Evolutionary conservation across 1,140 invertebrate species (phyloP).

Genomic region (Achroia grisella): DNA sequence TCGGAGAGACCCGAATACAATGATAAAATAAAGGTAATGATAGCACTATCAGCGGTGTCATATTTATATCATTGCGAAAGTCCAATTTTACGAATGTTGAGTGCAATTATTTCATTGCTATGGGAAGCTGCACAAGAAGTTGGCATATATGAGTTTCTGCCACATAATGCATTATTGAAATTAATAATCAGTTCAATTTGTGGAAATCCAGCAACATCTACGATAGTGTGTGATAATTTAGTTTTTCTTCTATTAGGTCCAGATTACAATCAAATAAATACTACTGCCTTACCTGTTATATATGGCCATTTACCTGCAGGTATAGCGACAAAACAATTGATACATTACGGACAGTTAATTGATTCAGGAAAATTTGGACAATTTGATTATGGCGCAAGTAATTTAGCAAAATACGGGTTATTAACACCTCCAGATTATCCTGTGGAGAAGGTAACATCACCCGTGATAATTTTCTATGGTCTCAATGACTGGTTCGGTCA

Average conservation of each 20-base stretch:
- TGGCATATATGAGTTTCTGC: not conserved
- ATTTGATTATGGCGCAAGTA: not conserved
- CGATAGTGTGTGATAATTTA: not conserved
- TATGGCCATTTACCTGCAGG: not conserved
- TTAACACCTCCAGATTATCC: no score
- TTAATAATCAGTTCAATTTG: not conserved
- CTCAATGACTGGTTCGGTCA: no score
- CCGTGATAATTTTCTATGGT: no score
- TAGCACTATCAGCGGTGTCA: not conserved
- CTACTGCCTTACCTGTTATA: not conserved
- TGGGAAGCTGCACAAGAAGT: not conserved
- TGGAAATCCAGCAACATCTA: not conserved
- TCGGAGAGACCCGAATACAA: not conserved
- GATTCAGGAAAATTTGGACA: not conserved
- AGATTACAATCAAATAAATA: not conserved
- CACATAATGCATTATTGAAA: not conserved
- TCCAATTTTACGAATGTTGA: not conserved
- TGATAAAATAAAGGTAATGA: not conserved
- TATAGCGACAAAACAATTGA: not conserved
- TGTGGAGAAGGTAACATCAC: no score
- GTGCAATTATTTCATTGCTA: not conserved
- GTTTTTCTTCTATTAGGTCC: not conserved
- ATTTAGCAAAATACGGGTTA: not conserved
- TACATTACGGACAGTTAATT: not conserved
- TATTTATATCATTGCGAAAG: not conserved